phyloP scores from a whole-genome alignment of 23 tunicate species.

The Trididemnum miniatum region DNA sequence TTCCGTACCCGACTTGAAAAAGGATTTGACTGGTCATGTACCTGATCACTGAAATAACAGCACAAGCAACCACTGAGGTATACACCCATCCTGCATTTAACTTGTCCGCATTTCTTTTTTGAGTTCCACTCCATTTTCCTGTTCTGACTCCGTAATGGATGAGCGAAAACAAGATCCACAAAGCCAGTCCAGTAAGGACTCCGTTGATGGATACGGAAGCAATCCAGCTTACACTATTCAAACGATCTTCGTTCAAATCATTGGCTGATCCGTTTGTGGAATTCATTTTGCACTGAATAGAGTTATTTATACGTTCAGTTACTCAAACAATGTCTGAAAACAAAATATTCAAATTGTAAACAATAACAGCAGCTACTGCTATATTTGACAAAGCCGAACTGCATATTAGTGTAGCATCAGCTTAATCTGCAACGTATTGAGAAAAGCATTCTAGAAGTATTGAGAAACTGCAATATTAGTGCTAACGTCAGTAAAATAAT shows the following conservation, averaged over 20 bases:
- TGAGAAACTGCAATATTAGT: too few species aligned
- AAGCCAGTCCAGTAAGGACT: background rate
- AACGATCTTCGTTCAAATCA: background rate
- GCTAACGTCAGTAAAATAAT: too few species aligned
- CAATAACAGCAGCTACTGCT: too few species aligned
- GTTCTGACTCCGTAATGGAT: constrained; percentile 26
- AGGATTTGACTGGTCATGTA: constrained; percentile 18
- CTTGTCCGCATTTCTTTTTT: constrained; percentile 20
- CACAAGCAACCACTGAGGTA: constrained; percentile 11
- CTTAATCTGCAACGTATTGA: too few species aligned
- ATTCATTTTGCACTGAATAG: too few species aligned
- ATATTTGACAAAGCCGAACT: too few species aligned
- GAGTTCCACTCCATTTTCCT: constrained; percentile 17
- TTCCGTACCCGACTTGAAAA: background rate
- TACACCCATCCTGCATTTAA: constrained; percentile 25
- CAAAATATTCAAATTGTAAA: too few species aligned
- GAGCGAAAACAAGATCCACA: constrained; percentile 35
- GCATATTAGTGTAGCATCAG: too few species aligned
- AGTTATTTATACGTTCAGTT: too few species aligned
- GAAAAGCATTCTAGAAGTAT: too few species aligned
- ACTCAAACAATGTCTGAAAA: too few species aligned
- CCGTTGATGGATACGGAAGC: constrained; percentile 12
- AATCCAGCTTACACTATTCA: background rate
- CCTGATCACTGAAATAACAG: constrained; percentile 16
- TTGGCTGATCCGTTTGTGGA: too few species aligned